A percentile compares a stretch with the other conserved stretches of the same genome.
Evolutionary conservation across 2,888 invertebrate species (phyloP).

Genomic region (Andrena hattorfiana): DNA sequence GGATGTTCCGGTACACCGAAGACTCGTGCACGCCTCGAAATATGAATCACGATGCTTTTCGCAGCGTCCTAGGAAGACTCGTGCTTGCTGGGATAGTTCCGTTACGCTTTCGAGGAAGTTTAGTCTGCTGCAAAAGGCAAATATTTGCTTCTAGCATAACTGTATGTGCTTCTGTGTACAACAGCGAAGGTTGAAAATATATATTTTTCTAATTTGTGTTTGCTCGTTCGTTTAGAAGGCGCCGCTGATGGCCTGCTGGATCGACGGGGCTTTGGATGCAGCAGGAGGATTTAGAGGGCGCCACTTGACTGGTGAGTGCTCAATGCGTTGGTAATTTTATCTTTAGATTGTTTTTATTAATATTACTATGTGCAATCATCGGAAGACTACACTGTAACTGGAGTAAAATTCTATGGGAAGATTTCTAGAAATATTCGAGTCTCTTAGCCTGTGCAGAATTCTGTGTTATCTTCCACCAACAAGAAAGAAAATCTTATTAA

Average conservation of each 20-base stretch:
- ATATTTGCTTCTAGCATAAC: not conserved
- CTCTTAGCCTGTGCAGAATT: not conserved
- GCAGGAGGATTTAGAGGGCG: not conserved
- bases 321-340: not conserved
- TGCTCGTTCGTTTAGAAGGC: not conserved
- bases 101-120: not conserved
- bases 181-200: not conserved
- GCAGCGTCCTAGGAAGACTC: not conserved
- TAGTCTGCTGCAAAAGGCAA: not conserved
- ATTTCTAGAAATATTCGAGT: not conserved
- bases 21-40: not conserved
- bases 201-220: not conserved
- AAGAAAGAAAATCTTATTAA: not conserved
- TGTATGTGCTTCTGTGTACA: not conserved
- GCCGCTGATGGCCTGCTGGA: not conserved
- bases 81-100: not conserved
- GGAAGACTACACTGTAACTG: not conserved
- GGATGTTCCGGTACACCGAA: slow-evolving; percentile 28
- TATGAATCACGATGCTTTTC: slow-evolving; percentile 7
- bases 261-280: not conserved
- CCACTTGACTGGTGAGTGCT: not conserved
- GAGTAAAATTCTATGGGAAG: not conserved
- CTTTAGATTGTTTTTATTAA: not conserved
- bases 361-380: not conserved
- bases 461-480: not conserved